These are phyloP conservation scores for Bursaphelenchus okinawaensis DNA, from an alignment of 2,888 invertebrate species.

Conservation along the genomic window DNA sequence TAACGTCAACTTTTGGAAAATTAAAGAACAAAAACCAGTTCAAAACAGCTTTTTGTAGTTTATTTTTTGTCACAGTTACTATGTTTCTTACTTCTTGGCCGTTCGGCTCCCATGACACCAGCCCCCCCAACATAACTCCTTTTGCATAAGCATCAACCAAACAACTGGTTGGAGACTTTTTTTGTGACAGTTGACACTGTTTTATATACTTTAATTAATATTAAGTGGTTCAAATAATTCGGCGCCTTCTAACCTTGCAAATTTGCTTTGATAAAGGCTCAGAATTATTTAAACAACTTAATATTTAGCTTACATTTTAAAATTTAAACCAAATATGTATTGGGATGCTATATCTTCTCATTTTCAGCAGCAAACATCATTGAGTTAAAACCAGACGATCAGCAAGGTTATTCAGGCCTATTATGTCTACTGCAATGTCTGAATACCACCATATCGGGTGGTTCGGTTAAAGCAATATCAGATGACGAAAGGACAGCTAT, in stretches of 20 bases:
- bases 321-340: no score
- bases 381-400: constrained; percentile 3
- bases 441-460: neutral
- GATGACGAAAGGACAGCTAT: neutral
- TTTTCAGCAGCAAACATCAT: neutral
- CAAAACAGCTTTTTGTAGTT: no score
- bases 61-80: neutral
- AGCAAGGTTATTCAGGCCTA: neutral
- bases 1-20: no score
- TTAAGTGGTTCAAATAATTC: neutral
- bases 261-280: neutral
- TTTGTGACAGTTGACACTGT: neutral
- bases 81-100: neutral
- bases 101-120: neutral
- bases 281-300: neutral
- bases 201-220: neutral
- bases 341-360: no score
- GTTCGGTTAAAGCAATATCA: neutral
- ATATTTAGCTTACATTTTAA: neutral
- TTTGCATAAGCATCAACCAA: neutral
- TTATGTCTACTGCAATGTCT: neutral
- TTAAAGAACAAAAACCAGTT: no score
- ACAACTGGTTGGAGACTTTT: neutral
- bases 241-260: neutral
- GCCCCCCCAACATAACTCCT: no score